Conservation (phyloP, 2,797 vertebrate genomes). For the Selene dorsalis region DNA sequence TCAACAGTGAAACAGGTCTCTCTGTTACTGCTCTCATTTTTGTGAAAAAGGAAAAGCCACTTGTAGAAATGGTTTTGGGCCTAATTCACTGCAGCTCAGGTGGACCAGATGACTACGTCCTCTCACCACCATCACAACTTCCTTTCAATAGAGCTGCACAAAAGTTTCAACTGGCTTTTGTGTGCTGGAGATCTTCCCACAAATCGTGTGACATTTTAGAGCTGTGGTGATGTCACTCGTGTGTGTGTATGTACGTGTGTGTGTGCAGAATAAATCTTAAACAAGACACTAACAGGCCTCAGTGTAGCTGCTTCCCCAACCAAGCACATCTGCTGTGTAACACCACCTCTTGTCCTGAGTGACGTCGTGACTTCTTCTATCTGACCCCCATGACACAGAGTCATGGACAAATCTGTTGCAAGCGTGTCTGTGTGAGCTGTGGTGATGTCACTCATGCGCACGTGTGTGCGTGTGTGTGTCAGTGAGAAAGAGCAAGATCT, state of each 20-base stretch:
- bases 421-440: neutral
- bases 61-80: neutral
- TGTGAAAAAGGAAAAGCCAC: neutral
- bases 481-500: neutral
- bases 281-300: neutral
- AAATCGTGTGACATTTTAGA: neutral
- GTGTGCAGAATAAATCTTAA: constrained; percentile 19
- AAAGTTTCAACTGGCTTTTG: neutral
- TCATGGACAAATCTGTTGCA: constrained; percentile 19
- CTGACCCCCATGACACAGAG: constrained; percentile 40
- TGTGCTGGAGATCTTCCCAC: neutral
- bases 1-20: neutral
- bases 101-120: neutral
- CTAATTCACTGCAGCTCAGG: neutral
- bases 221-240: neutral
- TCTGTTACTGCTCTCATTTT: neutral
- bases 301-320: neutral
- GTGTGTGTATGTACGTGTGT: neutral
- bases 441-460: too few species aligned
- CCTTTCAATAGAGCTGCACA: neutral
- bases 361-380: constrained; percentile 29
- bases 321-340: constrained; percentile 25
- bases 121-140: neutral
- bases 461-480: neutral
- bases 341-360: constrained; percentile 7